Conservation (phyloP, 2,797 vertebrate species). For the Smutsia temminckii region DNA sequence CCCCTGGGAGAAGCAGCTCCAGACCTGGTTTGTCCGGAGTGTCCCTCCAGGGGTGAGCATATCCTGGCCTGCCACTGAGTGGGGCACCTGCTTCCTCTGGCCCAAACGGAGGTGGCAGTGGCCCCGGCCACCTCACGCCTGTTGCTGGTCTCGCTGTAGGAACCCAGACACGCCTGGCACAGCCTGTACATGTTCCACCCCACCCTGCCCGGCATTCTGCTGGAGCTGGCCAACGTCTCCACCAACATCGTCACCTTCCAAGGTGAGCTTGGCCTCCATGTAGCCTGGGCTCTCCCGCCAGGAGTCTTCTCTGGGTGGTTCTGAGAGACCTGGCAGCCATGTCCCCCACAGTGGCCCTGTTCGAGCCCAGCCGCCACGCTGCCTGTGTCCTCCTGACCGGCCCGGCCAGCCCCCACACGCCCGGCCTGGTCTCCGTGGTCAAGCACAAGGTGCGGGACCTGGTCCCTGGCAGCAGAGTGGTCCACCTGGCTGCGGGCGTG, state of each 20-base stretch:
- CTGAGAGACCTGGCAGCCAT: not conserved
- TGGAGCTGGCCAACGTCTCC: conserved; percentile 87
- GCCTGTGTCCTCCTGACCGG: conserved; percentile 91
- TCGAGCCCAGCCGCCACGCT: conserved; percentile 93
- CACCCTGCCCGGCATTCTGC: conserved; percentile 85
- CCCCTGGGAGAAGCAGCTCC: too few species aligned
- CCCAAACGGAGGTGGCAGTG: not conserved
- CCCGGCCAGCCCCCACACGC: conserved; percentile 67
- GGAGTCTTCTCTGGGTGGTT: fast-evolving
- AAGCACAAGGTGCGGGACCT: conserved; percentile 93
- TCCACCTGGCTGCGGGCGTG: conserved; percentile 77
- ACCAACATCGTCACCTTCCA: conserved; percentile 88
- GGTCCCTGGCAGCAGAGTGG: conserved; percentile 83
- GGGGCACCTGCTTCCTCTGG: not conserved
- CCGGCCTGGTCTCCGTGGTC: conserved; percentile 86
- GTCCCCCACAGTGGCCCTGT: conserved; percentile 85
- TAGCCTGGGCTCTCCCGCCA: fast-evolving
- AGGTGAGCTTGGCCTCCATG: conserved; percentile 82
- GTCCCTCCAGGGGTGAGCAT: not conserved
- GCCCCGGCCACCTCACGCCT: not conserved
- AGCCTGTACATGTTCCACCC: conserved; percentile 92
- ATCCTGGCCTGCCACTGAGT: not conserved
- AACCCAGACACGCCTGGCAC: conserved; percentile 33
- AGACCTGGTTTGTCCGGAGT: too few species aligned
- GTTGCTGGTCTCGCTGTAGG: conserved; percentile 49